phyloP scores from a whole-genome alignment of 2,113 vertebrate species.

The Leptobrachium ailaonicum region DNA sequence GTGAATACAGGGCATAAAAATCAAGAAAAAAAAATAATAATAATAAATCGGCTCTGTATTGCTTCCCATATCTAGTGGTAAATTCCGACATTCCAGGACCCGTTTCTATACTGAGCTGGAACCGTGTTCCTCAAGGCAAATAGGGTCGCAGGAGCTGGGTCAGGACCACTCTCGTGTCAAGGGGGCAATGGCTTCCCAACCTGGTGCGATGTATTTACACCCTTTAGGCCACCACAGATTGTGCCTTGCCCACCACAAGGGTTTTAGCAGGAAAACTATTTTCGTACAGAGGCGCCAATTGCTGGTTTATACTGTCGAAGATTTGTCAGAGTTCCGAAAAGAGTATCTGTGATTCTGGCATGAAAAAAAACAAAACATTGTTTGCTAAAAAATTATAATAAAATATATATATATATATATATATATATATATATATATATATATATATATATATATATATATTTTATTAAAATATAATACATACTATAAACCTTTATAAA shows the following conservation, averaged over 20 bases:
- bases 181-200: not conserved
- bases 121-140: not conserved
- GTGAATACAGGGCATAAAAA: slow-evolving; percentile 6
- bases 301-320: too few species aligned
- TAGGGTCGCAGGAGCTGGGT: not conserved
- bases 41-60: not conserved
- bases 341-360: too few species aligned
- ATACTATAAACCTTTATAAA: too few species aligned
- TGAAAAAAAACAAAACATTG: too few species aligned
- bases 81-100: slow-evolving; percentile 12
- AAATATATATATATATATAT: too few species aligned
- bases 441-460: too few species aligned
- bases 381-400: too few species aligned
- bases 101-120: not conserved
- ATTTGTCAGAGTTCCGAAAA: too few species aligned
- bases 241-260: not conserved
- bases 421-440: too few species aligned
- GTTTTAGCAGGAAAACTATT: not conserved
- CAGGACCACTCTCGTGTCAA: not conserved
- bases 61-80: not conserved
- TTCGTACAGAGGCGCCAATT: too few species aligned
- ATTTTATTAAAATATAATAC: too few species aligned
- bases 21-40: not conserved
- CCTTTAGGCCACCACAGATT: not conserved
- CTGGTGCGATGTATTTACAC: not conserved